A percentile compares a stretch with the other conserved stretches of the same genome.
Conservation (phyloP, 1,140 invertebrate species). For the Lepidurus arcticus region DNA sequence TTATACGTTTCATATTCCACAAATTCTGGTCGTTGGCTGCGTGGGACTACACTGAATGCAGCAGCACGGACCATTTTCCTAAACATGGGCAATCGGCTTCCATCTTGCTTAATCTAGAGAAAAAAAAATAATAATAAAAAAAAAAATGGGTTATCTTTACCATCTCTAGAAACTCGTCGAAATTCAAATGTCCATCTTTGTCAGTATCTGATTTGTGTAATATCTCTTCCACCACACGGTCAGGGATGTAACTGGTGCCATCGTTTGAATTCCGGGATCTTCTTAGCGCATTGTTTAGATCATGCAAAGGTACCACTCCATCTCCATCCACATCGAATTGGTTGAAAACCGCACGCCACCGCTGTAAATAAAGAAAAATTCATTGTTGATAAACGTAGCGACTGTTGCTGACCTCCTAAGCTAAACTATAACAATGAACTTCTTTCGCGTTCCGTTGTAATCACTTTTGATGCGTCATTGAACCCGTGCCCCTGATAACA, state of each 20-base stretch:
- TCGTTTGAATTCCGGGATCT: constrained; percentile 56
- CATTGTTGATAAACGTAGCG: no score
- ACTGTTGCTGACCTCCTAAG: no score
- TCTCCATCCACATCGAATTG: constrained; percentile 69
- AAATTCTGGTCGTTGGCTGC: constrained; percentile 48
- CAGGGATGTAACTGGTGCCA: constrained; percentile 64
- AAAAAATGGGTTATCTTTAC: constrained; percentile 46
- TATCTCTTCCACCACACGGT: constrained; percentile 62
- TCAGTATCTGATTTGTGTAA: constrained; percentile 63
- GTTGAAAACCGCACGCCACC: constrained; percentile 45
- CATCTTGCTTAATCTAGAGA: constrained; percentile 27
- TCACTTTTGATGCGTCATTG: neutral
- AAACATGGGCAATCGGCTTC: constrained; percentile 27
- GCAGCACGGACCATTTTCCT: constrained; percentile 35
- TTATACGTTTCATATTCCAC: constrained; percentile 78
- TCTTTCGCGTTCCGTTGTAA: neutral
- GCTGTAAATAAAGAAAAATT: constrained; percentile 38
- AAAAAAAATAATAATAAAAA: neutral
- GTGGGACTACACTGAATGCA: constrained; percentile 36
- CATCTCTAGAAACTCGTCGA: constrained; percentile 72
- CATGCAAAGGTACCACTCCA: constrained; percentile 62
- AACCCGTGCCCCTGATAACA: neutral
- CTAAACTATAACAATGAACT: neutral
- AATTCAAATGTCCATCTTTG: constrained; percentile 64
- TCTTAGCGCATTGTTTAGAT: constrained; percentile 51